phyloP scores from a whole-genome alignment of 2,888 invertebrate genomes.

The Melipona bicolor region DNA sequence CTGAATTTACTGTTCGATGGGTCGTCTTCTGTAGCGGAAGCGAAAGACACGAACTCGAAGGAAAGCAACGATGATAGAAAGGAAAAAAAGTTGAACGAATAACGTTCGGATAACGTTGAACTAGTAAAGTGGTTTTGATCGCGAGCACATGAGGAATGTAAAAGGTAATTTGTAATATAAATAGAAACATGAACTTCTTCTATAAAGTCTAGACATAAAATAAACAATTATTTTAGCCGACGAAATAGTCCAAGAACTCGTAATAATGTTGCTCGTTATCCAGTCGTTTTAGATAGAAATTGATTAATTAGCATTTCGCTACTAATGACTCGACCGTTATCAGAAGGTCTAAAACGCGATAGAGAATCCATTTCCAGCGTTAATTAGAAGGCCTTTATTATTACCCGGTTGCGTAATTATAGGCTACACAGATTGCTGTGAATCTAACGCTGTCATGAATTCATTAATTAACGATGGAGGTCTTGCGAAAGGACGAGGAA shows the following conservation, averaged over 20 bases:
- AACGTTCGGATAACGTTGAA: background rate
- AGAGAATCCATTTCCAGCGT: conserved; percentile 26
- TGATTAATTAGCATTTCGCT: conserved; percentile 33
- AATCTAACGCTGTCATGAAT: conserved; percentile 39
- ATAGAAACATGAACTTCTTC: conserved; percentile 11
- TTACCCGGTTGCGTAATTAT: conserved; percentile 57
- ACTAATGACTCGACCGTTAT: conserved; percentile 40
- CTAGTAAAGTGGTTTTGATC: background rate
- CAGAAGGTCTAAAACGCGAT: conserved; percentile 4
- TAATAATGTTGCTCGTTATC: conserved; percentile 12
- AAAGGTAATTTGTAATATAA: background rate
- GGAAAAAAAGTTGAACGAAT: background rate
- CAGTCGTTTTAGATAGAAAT: background rate
- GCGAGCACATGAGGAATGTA: background rate
- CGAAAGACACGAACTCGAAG: conserved; percentile 36
- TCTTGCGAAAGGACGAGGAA: conserved; percentile 38
- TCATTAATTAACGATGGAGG: conserved; percentile 57
- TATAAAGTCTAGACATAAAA: conserved; percentile 12
- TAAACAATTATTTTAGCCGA: background rate
- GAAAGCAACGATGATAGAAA: conserved; percentile 23
- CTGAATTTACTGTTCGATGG: background rate
- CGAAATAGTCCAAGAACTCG: background rate
- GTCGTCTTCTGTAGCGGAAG: conserved; percentile 25
- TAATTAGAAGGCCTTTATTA: conserved; percentile 59
- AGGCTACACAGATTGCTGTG: conserved; percentile 25